Evolutionary conservation across 2,888 invertebrate species (phyloP).

Genomic region (Sturmia bella): DNA sequence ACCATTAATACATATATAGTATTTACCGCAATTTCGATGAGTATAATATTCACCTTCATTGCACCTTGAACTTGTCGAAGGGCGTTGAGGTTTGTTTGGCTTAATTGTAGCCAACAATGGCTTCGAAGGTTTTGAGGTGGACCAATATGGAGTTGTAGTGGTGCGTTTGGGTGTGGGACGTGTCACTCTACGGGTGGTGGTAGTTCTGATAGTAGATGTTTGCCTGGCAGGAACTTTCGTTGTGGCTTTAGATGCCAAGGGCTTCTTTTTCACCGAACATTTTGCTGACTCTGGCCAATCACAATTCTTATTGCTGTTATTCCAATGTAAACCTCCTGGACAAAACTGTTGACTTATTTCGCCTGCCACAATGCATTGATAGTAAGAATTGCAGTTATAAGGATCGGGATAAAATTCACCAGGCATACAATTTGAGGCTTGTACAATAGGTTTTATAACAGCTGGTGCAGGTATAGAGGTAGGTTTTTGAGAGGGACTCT

Average conservation of each 20-base stretch:
- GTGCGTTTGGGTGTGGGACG: conserved; percentile 31
- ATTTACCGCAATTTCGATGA: conserved; percentile 88
- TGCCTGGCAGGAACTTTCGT: conserved; percentile 72
- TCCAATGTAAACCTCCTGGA: conserved; percentile 92
- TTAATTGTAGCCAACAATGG: conserved; percentile 69
- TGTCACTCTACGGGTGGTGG: conserved; percentile 47
- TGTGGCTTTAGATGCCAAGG: conserved; percentile 75
- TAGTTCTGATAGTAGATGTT: conserved; percentile 74
- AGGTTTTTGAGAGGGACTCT: conserved; percentile 72
- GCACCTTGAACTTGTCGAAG: conserved; percentile 81
- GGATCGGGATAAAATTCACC: conserved; percentile 85
- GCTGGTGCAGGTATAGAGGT: conserved; percentile 82
- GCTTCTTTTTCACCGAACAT: conserved; percentile 83
- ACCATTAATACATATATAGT: conserved; percentile 90
- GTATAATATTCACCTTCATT: conserved; percentile 89
- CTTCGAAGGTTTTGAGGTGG: conserved; percentile 64
- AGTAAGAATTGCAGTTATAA: conserved; percentile 88
- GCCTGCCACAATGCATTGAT: conserved; percentile 88
- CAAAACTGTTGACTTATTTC: conserved; percentile 88
- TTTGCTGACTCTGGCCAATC: conserved; percentile 91
- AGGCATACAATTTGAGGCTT: conserved; percentile 81
- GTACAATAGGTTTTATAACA: conserved; percentile 81
- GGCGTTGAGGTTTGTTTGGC: conserved; percentile 73
- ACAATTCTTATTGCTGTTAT: conserved; percentile 85
- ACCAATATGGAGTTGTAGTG: conserved; percentile 45